Base-by-base conservation (phyloP, 2,797 vertebrate species). In the Clarias pachynema region DNA sequence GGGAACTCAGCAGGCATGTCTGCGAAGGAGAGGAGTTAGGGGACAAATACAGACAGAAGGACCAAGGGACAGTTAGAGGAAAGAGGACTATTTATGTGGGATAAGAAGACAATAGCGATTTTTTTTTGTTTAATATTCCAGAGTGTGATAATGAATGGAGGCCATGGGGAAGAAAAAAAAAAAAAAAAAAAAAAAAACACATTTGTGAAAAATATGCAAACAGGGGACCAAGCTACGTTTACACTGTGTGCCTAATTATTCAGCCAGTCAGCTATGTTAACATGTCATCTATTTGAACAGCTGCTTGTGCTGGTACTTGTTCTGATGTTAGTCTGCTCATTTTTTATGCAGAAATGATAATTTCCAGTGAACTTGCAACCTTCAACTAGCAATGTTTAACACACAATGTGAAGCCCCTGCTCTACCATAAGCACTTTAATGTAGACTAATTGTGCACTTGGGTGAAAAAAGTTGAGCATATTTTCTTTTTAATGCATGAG, bases 1-100 rank as follows among this genome's bases (percentile, higher is more conserved):
- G 84, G 69, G 80, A 81, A 79, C 85, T 89, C 88, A 91, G 91
- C 91, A 91, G 91, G 92, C 90, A 91, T 88, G 88, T 89, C 87
- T 81, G 56, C 73, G 69, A 73, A 84, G 34, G 85, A 86, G 69
- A 80, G 85, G 62, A 84, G 84, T 69, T 68, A 75, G 26, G 70
- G 79, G 74, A 63, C 62, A 70, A 0, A 10, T 49, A 82, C 77
- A 29, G 74, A 37, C 66, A 34, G 20, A 18, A 56, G 78, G 26
- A 78, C 53, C n/a, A 29, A 80, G n/a, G 15, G 78, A 49, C 8
- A 29, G 8, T 44, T 63, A 63, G 24, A 29, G n/a, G 8, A 29
- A 79, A 65, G 24, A 20, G 24, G 15, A n/a, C 56, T 60, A 20
- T 29, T 37, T 24, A 65, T 49, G 15, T 80, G n/a, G n/a, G 49